Evolutionary conservation across 2,888 invertebrate genomes (phyloP), one percentile per base, ranked within the genome.

Genomic region (Clanis bilineata): DNA sequence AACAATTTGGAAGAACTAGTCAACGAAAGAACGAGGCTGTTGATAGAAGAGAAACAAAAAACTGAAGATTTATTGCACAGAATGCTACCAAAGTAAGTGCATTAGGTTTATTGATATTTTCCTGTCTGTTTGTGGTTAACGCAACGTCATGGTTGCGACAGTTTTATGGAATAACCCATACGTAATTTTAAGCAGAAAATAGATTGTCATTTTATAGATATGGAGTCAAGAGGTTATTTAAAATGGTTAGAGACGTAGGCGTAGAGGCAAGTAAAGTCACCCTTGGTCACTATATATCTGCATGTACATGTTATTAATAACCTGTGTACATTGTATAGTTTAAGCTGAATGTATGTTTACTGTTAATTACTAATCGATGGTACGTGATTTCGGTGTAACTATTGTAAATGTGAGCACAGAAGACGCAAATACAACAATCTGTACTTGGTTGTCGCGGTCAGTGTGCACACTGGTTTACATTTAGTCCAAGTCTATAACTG

Each of bases 1-100:
- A 96, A 97, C 86, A 97, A 98, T 92, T 94, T 98, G 88, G 98
- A 98, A 90, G 97, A 97, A 86, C 94, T 98, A 90, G 98, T 98
- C 80, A 96, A 94, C 77, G 98, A 98, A 90, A 94, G 98, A 76
- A 98, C 98, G 67, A 95, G 96, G 81, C 94, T 97, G 79, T 93
- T 98, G 76, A 95, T 95, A 78, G 98, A 98, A 88, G 98, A 98
- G 85, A 98, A 98, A 84, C 95, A 96, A 86, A 97, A 98, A 92
- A 98, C 98, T 18, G 92, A 98, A 92, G 97, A 97, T 89, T 93
- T 98, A 68, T 93, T 98, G 67, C 97, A 98, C 88, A 94, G 98
- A 86, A 98, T 98, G 98, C 93, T 98, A 88, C 98, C 98, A 71
- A 96, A 97, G 95, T 97, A 91, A 91, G 94, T 51, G 23, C 10